Percentiles rank a stretch among this genome's conserved stretches.
Conservation (phyloP, 1,140 invertebrate genomes). For the Drosophila sp. region DNA sequence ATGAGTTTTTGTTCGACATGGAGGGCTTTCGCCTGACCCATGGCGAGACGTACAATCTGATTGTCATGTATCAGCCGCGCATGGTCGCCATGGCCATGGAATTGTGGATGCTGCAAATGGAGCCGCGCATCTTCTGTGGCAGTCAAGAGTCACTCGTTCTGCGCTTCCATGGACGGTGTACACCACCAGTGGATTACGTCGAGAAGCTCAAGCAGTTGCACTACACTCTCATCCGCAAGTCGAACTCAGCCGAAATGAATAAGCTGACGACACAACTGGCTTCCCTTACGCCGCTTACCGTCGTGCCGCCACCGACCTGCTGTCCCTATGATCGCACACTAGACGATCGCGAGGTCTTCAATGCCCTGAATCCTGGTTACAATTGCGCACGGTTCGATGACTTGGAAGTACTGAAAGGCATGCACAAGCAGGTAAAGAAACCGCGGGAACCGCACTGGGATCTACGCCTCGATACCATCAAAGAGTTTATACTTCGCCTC, state of each 20-base stretch:
- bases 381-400: constrained; percentile 68
- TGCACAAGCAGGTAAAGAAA: constrained; percentile 52
- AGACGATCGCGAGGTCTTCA: constrained; percentile 68
- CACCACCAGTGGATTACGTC: constrained; percentile 57
- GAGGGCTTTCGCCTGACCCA: constrained; percentile 52
- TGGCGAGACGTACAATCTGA: constrained; percentile 38
- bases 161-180: constrained; percentile 59
- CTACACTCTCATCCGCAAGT: constrained; percentile 36
- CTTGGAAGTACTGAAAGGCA: constrained; percentile 57
- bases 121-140: constrained; percentile 61
- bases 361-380: constrained; percentile 63
- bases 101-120: constrained; percentile 61
- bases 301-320: constrained; percentile 35
- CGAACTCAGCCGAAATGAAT: constrained; percentile 38
- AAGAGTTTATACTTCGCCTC: constrained; percentile 47
- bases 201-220: constrained; percentile 43
- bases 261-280: constrained; percentile 40
- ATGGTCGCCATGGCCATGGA: constrained; percentile 55
- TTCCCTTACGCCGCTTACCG: constrained; percentile 43
- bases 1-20: constrained; percentile 66
- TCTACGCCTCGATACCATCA: constrained; percentile 45
- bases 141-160: constrained; percentile 52
- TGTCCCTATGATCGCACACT: constrained; percentile 67
- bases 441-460: constrained; percentile 57
- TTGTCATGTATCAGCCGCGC: constrained; percentile 67